Percentiles rank a stretch among this genome's conserved stretches.
Evolutionary conservation across 2,888 invertebrate species (phyloP).

Genomic region (Trichogramma dendrolimi): DNA sequence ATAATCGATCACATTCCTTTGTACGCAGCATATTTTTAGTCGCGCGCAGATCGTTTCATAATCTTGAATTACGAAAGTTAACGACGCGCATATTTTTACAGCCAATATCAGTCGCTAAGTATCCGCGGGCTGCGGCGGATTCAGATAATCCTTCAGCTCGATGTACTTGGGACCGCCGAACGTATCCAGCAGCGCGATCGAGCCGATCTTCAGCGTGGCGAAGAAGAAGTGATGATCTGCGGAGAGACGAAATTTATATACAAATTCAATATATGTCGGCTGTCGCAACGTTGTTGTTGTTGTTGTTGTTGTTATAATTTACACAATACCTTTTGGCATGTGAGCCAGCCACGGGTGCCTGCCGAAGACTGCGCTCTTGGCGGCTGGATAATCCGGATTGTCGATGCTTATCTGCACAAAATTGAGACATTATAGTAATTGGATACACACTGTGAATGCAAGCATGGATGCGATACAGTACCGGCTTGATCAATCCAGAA

Average conservation of each 20-base stretch:
- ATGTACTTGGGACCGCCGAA: slow-evolving; percentile 77
- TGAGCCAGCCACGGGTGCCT: slow-evolving; percentile 68
- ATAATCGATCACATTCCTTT: too few species aligned
- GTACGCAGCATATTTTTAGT: too few species aligned
- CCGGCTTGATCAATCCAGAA: slow-evolving; percentile 64
- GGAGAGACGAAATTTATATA: not conserved
- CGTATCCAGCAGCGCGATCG: slow-evolving; percentile 73
- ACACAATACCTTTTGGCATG: slow-evolving; percentile 57
- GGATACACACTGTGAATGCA: not conserved
- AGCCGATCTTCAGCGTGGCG: slow-evolving; percentile 69
- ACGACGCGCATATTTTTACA: not conserved
- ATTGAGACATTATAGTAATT: slow-evolving; percentile 2
- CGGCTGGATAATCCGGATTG: slow-evolving; percentile 58
- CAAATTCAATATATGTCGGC: not conserved
- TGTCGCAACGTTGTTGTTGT: not conserved
- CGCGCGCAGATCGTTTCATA: too few species aligned
- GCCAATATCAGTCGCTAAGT: not conserved
- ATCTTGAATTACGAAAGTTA: too few species aligned
- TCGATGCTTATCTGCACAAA: slow-evolving; percentile 55
- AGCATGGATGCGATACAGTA: slow-evolving; percentile 40
- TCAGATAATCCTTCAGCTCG: slow-evolving; percentile 61
- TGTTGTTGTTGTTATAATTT: not conserved
- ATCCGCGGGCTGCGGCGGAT: slow-evolving; percentile 33
- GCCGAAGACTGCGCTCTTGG: slow-evolving; percentile 62
- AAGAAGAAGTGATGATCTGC: slow-evolving; percentile 75